These are phyloP conservation scores for Clupea harengus DNA, from an alignment of 2,113 vertebrate genomes.

Conservation along the genomic window DNA sequence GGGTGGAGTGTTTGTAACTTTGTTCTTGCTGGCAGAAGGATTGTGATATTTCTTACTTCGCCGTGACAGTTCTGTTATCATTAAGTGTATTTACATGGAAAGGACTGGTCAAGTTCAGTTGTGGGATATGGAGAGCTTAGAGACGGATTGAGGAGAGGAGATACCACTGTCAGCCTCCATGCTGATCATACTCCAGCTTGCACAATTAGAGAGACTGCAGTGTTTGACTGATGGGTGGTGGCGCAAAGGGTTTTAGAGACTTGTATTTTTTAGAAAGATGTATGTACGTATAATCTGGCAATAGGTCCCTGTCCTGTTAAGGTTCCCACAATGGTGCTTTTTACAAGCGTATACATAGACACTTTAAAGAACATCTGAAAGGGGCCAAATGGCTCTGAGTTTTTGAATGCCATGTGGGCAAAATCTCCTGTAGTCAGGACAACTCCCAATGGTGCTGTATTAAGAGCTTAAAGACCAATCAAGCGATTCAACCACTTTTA, in stretches of 20 bases:
- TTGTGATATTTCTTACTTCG: conserved; percentile 14
- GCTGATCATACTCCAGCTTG: not conserved
- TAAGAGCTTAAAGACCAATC: conserved; percentile 5
- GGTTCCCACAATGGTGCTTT: not conserved
- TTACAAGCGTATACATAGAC: not conserved
- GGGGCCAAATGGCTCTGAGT: not conserved
- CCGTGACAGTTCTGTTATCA: conserved; percentile 11
- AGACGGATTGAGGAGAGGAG: not conserved
- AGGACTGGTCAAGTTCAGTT: not conserved
- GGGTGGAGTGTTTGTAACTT: conserved; percentile 28
- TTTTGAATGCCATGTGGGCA: not conserved
- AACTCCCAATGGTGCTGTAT: not conserved
- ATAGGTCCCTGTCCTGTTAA: not conserved
- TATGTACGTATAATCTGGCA: conserved; percentile 10
- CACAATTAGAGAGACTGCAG: conserved; percentile 15
- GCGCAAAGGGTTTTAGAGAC: not conserved
- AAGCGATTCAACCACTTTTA: conserved; percentile 9
- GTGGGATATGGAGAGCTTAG: not conserved
- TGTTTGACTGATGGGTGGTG: not conserved
- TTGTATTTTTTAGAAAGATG: conserved; percentile 4
- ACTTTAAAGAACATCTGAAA: not conserved
- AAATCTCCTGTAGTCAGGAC: not conserved
- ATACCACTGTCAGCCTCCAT: conserved; percentile 1
- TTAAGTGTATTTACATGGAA: conserved; percentile 8
- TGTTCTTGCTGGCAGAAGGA: conserved; percentile 25